These are phyloP conservation scores for Drosophila sp. DNA, from an alignment of 1,140 invertebrate species.

Conservation along the genomic window DNA sequence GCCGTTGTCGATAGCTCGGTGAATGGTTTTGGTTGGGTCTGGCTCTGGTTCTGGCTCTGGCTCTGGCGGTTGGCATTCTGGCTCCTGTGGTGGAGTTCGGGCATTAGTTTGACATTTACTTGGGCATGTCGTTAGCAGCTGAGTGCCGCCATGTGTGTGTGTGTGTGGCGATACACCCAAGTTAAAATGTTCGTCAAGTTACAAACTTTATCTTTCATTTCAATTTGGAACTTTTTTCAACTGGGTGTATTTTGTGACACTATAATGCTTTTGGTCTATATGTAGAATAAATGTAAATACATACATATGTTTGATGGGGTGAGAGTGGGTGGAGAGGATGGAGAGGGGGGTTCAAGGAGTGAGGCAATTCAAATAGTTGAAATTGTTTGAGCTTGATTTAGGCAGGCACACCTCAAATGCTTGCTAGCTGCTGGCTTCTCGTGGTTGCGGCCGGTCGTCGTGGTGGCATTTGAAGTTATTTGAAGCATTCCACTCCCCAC, in stretches of 20 bases:
- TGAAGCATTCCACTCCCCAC: slow-evolving; percentile 47
- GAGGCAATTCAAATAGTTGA: slow-evolving; percentile 73
- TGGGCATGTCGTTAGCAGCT: slow-evolving; percentile 74
- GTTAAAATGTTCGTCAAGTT: slow-evolving; percentile 8
- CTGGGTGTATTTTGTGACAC: slow-evolving; percentile 5
- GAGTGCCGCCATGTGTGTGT: slow-evolving; percentile 38
- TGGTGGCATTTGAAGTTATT: slow-evolving; percentile 65
- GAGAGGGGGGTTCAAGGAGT: background rate
- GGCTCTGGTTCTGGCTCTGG: background rate
- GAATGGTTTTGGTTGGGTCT: slow-evolving; percentile 16
- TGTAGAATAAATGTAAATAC: background rate
- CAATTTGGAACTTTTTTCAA: background rate
- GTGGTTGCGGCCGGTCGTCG: slow-evolving; percentile 4
- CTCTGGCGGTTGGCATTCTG: slow-evolving; percentile 34
- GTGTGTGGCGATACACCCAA: slow-evolving; percentile 3
- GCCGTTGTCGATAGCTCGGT: slow-evolving; percentile 53
- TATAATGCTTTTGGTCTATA: slow-evolving; percentile 4
- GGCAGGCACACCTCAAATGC: slow-evolving; percentile 49
- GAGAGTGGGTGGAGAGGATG: slow-evolving; percentile 9
- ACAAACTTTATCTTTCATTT: background rate
- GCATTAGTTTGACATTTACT: slow-evolving; percentile 81
- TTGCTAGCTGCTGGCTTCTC: background rate
- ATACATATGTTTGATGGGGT: background rate
- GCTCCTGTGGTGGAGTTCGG: slow-evolving; percentile 62
- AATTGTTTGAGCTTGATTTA: slow-evolving; percentile 80